phyloP scores from a whole-genome alignment of 2,113 vertebrate genomes.

The Oxyruncus cristatus region DNA sequence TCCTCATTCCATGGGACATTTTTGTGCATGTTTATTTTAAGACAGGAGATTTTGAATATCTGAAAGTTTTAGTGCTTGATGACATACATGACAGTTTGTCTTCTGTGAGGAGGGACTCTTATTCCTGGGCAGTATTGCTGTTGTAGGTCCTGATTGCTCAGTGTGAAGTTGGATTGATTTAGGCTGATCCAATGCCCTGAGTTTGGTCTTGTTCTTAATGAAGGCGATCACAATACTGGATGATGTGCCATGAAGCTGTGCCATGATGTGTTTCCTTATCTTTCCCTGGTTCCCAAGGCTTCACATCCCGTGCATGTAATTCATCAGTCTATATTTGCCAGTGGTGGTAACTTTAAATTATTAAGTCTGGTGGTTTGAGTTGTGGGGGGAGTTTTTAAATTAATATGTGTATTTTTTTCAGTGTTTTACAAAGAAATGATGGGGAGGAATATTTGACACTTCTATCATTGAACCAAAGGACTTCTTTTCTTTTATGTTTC shows the following conservation, averaged over 20 bases:
- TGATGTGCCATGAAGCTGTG: neutral
- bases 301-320: neutral
- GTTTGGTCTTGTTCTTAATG: neutral
- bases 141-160: neutral
- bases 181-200: neutral
- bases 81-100: neutral
- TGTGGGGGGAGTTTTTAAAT: neutral
- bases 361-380: neutral
- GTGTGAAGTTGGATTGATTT: neutral
- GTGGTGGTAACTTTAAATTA: neutral
- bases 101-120: neutral
- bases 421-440: neutral
- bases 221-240: neutral
- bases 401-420: neutral
- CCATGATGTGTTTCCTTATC: neutral
- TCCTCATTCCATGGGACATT: neutral
- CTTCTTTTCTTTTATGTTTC: slow-evolving; percentile 45
- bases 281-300: neutral
- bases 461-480: neutral
- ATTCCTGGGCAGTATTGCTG: neutral
- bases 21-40: neutral
- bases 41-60: neutral
- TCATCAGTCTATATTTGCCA: neutral
- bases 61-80: neutral
- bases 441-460: neutral